Conservation (phyloP, 92 coral and sea anemone genomes). For the Anthopleura xanthogrammica region DNA sequence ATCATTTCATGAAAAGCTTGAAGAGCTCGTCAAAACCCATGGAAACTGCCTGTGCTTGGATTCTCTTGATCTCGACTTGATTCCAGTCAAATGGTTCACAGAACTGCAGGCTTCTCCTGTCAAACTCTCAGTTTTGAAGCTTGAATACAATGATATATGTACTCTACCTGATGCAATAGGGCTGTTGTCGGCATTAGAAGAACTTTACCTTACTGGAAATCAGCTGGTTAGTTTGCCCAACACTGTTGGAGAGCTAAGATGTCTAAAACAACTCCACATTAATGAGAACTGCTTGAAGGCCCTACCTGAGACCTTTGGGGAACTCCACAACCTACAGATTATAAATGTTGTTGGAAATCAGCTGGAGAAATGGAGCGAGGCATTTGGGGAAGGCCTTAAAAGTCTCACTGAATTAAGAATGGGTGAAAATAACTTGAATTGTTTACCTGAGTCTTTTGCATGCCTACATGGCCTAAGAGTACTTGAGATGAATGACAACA, state of each 20-base stretch:
- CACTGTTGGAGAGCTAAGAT: conserved; percentile 37
- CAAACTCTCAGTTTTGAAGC: conserved; percentile 42
- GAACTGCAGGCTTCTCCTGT: conserved; percentile 13
- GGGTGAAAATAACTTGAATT: conserved; percentile 73
- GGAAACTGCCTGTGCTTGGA: conserved; percentile 38
- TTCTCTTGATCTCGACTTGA: conserved; percentile 55
- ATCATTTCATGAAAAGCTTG: conserved; percentile 20
- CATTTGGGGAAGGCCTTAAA: conserved; percentile 50
- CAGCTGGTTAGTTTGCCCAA: conserved; percentile 60
- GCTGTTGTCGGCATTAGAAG: conserved; percentile 46
- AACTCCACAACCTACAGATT: conserved; percentile 50
- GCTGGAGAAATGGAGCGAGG: conserved; percentile 46
- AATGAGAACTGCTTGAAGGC: conserved; percentile 70
- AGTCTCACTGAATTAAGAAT: conserved; percentile 65
- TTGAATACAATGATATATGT: conserved; percentile 81
- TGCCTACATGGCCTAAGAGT: conserved; percentile 57
- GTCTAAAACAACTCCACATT: conserved; percentile 58
- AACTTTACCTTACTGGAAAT: conserved; percentile 79
- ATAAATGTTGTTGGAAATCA: conserved; percentile 70
- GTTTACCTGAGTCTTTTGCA: conserved; percentile 68
- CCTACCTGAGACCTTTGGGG: conserved; percentile 59
- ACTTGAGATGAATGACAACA: conserved; percentile 86
- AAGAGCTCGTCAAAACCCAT: conserved; percentile 28
- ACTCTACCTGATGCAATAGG: conserved; percentile 63
- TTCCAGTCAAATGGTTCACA: conserved; percentile 59